Conservation (phyloP, 2,888 invertebrate species). For the Drosophila subquinaria region DNA sequence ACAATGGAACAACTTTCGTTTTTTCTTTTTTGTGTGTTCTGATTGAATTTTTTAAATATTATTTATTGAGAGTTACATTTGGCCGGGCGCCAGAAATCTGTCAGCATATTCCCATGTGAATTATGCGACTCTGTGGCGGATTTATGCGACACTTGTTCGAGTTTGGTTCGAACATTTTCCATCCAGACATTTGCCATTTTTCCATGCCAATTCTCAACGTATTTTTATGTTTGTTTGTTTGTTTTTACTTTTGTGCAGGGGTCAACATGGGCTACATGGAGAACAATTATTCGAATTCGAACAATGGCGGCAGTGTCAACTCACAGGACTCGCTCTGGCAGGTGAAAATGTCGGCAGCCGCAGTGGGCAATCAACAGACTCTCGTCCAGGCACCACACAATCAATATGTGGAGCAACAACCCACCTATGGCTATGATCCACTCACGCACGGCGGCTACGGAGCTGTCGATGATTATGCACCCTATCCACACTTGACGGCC, state of each 20-base stretch:
- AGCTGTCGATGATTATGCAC: conserved; percentile 93
- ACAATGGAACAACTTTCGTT: conserved; percentile 6
- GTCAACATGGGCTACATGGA: conserved; percentile 96
- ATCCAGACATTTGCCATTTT: conserved; percentile 2
- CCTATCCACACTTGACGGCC: conserved; percentile 91
- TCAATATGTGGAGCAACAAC: conserved; percentile 89
- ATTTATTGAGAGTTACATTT: conserved; percentile 40
- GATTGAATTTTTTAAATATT: conserved; percentile 37
- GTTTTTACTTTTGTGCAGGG: conserved; percentile 86
- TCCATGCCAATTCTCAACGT: conserved; percentile 12
- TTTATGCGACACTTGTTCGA: conserved; percentile 60
- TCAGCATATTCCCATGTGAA: conserved; percentile 41
- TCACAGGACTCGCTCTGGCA: conserved; percentile 98
- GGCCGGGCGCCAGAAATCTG: conserved; percentile 50
- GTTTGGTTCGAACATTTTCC: conserved; percentile 12
- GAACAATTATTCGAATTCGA: conserved; percentile 96
- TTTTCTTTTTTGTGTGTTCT: conserved; percentile 10
- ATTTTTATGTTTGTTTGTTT: conserved; percentile 1
- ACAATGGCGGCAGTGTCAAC: conserved; percentile 97
- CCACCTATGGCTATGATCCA: conserved; percentile 92
- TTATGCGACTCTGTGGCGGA: conserved; percentile 51
- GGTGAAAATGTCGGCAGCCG: conserved; percentile 94
- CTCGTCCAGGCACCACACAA: conserved; percentile 86
- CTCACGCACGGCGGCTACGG: conserved; percentile 93
- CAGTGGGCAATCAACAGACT: conserved; percentile 89